These are phyloP conservation scores for Galemys pyrenaicus DNA, from an alignment of 2,113 vertebrate genomes.

Conservation along the genomic window DNA sequence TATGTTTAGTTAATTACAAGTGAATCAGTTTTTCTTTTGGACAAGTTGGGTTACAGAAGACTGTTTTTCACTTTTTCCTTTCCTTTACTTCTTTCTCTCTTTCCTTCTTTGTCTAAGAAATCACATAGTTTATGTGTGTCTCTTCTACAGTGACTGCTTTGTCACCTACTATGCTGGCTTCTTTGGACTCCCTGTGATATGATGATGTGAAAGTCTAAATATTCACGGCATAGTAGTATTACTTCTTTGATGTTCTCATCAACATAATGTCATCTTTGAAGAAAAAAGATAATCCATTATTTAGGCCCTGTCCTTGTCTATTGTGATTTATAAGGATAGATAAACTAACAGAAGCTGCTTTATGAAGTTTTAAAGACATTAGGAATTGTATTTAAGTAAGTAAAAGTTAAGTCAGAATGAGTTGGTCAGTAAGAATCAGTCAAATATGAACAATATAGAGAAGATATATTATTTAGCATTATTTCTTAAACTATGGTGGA, in stretches of 20 bases:
- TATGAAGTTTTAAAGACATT: constrained; percentile 64
- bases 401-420: constrained; percentile 58
- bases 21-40: background rate
- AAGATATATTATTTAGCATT: constrained; percentile 68
- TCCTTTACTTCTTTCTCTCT: background rate
- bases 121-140: background rate
- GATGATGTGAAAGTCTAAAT: constrained; percentile 14
- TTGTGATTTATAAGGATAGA: constrained; percentile 54
- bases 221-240: background rate
- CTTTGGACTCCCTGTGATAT: background rate
- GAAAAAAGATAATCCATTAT: background rate
- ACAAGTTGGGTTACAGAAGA: background rate
- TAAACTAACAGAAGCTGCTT: constrained; percentile 42
- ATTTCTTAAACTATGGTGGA: constrained; percentile 71
- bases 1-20: background rate
- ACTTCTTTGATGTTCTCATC: constrained; percentile 17
- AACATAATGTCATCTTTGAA: background rate
- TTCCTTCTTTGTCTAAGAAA: constrained; percentile 36
- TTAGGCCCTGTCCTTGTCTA: constrained; percentile 40
- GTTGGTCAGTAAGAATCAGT: constrained; percentile 42
- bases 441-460: constrained; percentile 52
- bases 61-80: background rate
- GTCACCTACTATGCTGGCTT: background rate
- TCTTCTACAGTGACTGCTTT: background rate
- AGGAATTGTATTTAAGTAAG: constrained; percentile 49